phyloP scores from a whole-genome alignment of 2,113 vertebrate species.

The Serilophus lunatus region DNA sequence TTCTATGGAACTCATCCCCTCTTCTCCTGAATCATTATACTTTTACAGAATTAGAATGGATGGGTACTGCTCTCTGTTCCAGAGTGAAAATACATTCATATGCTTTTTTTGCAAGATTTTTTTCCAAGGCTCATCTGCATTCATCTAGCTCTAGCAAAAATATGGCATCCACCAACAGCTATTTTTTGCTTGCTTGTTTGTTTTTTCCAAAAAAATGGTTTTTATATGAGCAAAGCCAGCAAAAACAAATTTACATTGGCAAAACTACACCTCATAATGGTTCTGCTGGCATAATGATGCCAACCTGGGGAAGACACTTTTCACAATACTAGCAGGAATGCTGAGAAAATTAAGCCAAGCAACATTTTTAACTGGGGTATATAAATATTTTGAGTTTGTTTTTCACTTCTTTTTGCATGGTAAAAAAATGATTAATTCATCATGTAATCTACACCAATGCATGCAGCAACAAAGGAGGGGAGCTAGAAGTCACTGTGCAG shows the following conservation, averaged over 20 bases:
- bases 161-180: neutral
- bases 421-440: neutral
- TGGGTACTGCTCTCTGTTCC: neutral
- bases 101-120: neutral
- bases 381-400: neutral
- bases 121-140: slow-evolving; percentile 8
- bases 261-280: neutral
- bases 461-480: neutral
- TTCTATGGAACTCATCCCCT: neutral
- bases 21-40: neutral
- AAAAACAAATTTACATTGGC: slow-evolving; percentile 40
- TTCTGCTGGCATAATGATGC: neutral
- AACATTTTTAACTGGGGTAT: neutral
- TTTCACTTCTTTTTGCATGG: neutral
- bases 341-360: neutral
- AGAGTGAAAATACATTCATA: neutral
- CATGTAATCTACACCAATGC: neutral
- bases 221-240: slow-evolving; percentile 4
- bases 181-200: neutral
- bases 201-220: neutral
- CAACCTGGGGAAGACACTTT: neutral
- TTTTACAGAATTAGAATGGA: neutral
- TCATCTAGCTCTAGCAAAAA: neutral
- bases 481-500: neutral
- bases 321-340: neutral